Percentiles rank a stretch among this genome's conserved stretches.
These are phyloP conservation scores for Caenorhabditis sp. DNA, from an alignment of 2,888 invertebrate species.

Conservation along the genomic window DNA sequence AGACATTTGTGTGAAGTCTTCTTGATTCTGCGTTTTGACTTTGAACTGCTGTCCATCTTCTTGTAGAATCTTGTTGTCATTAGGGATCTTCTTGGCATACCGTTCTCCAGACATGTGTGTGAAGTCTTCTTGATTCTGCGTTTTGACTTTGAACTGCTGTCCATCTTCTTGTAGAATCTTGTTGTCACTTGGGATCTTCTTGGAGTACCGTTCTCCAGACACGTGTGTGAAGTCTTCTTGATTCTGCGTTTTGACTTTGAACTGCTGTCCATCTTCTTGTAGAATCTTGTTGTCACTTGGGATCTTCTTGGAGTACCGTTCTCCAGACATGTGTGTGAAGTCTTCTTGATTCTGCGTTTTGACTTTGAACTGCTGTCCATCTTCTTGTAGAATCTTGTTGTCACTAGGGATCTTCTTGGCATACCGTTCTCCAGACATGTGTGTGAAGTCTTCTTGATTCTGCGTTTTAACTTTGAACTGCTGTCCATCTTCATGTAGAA, in stretches of 20 bases:
- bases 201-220: slow-evolving; percentile 26
- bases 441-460: slow-evolving; percentile 50
- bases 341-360: slow-evolving; percentile 39
- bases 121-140: slow-evolving; percentile 31
- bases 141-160: background rate
- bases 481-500: slow-evolving; percentile 28
- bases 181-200: slow-evolving; percentile 25
- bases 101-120: slow-evolving; percentile 9
- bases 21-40: slow-evolving; percentile 21
- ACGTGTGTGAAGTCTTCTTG: slow-evolving; percentile 43
- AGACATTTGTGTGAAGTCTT: slow-evolving; percentile 19
- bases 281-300: slow-evolving; percentile 49
- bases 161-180: slow-evolving; percentile 35
- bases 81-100: slow-evolving; percentile 15
- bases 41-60: slow-evolving; percentile 18
- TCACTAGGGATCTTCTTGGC: slow-evolving; percentile 14
- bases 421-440: slow-evolving; percentile 39
- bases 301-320: slow-evolving; percentile 26
- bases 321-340: slow-evolving; percentile 27
- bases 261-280: slow-evolving; percentile 27
- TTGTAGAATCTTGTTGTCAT: slow-evolving; percentile 21
- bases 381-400: too few relatives aligned
- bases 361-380: too few relatives aligned
- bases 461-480: slow-evolving; percentile 35
- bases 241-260: slow-evolving; percentile 29